Evolutionary conservation across 2,888 invertebrate species (phyloP).

Genomic region (Gryllus longicercus): DNA sequence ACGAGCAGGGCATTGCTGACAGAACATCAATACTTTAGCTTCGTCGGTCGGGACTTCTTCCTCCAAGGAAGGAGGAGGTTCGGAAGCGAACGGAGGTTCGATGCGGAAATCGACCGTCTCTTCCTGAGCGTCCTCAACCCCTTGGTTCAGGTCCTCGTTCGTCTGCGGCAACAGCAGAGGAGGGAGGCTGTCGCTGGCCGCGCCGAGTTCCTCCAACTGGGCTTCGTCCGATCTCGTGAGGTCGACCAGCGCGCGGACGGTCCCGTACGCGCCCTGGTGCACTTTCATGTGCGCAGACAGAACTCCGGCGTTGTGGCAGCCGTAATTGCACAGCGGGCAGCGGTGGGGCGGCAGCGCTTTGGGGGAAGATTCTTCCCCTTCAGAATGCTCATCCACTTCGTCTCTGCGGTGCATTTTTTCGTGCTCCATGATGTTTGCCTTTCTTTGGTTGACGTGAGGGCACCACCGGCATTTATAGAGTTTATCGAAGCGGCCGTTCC

Average conservation of each 20-base stretch:
- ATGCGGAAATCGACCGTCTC: slow-evolving; percentile 35
- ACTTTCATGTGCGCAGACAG: slow-evolving; percentile 58
- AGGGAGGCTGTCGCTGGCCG: background rate
- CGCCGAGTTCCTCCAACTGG: slow-evolving; percentile 55
- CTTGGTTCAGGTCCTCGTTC: background rate
- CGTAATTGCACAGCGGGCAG: slow-evolving; percentile 77
- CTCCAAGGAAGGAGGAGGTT: background rate
- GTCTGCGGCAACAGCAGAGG: background rate
- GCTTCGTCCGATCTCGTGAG: slow-evolving; percentile 62
- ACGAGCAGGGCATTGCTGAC: slow-evolving; percentile 78
- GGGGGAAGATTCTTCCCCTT: background rate
- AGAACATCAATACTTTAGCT: slow-evolving; percentile 59
- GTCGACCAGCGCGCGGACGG: slow-evolving; percentile 69
- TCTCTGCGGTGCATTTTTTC: slow-evolving; percentile 66
- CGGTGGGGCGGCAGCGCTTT: slow-evolving; percentile 45
- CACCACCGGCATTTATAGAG: slow-evolving; percentile 83
- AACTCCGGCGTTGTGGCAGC: slow-evolving; percentile 64
- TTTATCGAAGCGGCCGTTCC: slow-evolving; percentile 68
- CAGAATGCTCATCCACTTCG: slow-evolving; percentile 24
- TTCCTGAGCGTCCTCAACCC: slow-evolving; percentile 36
- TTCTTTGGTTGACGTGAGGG: slow-evolving; percentile 77
- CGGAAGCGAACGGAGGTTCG: background rate
- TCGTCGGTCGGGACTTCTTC: slow-evolving; percentile 4
- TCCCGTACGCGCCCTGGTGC: slow-evolving; percentile 67
- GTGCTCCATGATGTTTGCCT: slow-evolving; percentile 76